Base-by-base conservation (phyloP, 1,140 invertebrate species). In the Drosophila sturtevanti region DNA sequence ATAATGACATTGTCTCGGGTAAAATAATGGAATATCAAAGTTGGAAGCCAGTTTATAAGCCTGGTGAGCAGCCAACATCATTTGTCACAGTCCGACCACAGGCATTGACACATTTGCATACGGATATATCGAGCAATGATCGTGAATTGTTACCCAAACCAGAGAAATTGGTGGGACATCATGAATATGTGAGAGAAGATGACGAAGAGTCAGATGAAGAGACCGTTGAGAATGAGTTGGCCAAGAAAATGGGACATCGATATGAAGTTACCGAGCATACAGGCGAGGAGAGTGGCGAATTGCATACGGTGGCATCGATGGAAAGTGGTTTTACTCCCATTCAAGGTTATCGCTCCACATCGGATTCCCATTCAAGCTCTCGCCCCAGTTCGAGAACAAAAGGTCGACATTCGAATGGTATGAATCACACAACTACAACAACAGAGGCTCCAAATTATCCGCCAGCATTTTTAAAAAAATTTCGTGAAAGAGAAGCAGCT, bases 361-460 rank as follows among this genome's bases (percentile, higher is more conserved):
- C 16, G 16, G 18, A 48, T 48, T 21, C 41, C 10, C 16, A 12
- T 7, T 16, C 41, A 48, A 66, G 9, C 63, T 63, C 9, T 34
- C 59, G 16, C 7, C 18, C 16, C 18, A 55, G 1, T 1, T 24
- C 35, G 0, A 73, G 61, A 41, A 68, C 52, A 48, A 86, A 79
- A 27, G 44, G 56, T 21, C 68, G 65, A 31, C 54, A 56, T 10
- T 18, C 27, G 3, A 56, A 11, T 18, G 52, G 24, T 0, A 55
- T 9, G 27, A 54, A 27, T 14, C 2, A 63, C 4, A 41, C 62
- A 12, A 71, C 62, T 2, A 85, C 76, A 2, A 87, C 85, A 14
- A 87, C 82, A 10, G 90, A 91, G 34, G 63, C 67, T 7, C 90
- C 90, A 21, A 91, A 91, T 24, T 91, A 91, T 79, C 90, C 90